Percentiles rank a stretch among this genome's conserved stretches.
Conservation (phyloP, 2,797 vertebrate genomes). For the Gila robusta region DNA sequence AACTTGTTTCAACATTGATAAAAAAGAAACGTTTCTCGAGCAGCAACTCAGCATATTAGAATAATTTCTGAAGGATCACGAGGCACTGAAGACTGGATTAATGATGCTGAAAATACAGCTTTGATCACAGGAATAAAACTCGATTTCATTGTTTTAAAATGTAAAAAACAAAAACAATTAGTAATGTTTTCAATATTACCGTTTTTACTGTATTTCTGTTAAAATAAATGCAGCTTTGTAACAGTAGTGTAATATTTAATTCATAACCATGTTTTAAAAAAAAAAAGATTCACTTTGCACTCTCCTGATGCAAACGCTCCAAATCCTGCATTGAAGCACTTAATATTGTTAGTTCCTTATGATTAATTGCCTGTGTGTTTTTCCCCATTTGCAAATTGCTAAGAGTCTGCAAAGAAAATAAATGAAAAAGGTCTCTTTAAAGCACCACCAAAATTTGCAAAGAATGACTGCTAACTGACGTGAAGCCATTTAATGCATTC, state of each 20-base stretch:
- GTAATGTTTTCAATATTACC: neutral
- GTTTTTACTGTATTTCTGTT: neutral
- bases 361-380: slow-evolving; percentile 5
- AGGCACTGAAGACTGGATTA: neutral
- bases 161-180: neutral
- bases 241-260: neutral
- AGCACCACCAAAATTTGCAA: neutral
- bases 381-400: neutral
- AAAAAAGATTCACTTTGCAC: neutral
- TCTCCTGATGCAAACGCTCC: neutral
- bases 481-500: slow-evolving; percentile 1
- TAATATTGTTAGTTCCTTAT: slow-evolving; percentile 11
- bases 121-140: neutral
- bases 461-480: neutral
- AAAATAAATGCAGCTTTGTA: neutral
- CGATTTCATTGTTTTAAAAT: neutral
- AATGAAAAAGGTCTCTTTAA: slow-evolving; percentile 1
- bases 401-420: neutral
- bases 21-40: neutral
- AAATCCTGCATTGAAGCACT: neutral
- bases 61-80: neutral
- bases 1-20: neutral
- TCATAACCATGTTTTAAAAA: neutral
- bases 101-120: neutral
- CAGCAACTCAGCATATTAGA: neutral